phyloP scores from a whole-genome alignment of 2,797 vertebrate species.

The Bufotes viridis region DNA sequence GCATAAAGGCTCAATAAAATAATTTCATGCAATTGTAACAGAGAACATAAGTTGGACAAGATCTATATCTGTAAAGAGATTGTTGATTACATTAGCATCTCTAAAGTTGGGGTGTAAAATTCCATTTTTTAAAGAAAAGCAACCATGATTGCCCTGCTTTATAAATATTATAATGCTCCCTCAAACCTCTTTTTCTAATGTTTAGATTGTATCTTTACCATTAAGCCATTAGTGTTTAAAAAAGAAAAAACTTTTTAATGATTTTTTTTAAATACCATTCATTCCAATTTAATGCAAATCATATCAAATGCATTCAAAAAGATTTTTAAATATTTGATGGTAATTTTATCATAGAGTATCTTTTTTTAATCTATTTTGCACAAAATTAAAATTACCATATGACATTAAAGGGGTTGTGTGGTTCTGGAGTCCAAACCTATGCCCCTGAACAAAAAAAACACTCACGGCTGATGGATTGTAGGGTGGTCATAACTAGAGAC shows the following conservation, averaged over 20 bases:
- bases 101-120: slow-evolving; percentile 15
- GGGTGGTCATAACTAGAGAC: no score
- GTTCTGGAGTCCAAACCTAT: no score
- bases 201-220: neutral
- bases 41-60: slow-evolving; percentile 2
- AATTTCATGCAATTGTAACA: slow-evolving; percentile 32
- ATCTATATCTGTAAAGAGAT: slow-evolving; percentile 32
- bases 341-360: neutral
- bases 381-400: no score
- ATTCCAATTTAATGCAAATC: neutral
- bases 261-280: neutral
- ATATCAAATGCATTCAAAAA: neutral
- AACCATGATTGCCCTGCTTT: slow-evolving; percentile 13
- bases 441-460: no score
- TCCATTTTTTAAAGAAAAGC: slow-evolving; percentile 4
- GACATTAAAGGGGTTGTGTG: no score
- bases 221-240: neutral
- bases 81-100: slow-evolving; percentile 45
- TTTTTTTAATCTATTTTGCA: neutral
- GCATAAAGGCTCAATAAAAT: slow-evolving; percentile 37
- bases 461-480: no score
- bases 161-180: slow-evolving; percentile 5
- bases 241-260: neutral
- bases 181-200: no score
- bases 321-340: neutral